Base-by-base conservation (phyloP, 2,888 invertebrate species). In the Xylocampa areola region DNA sequence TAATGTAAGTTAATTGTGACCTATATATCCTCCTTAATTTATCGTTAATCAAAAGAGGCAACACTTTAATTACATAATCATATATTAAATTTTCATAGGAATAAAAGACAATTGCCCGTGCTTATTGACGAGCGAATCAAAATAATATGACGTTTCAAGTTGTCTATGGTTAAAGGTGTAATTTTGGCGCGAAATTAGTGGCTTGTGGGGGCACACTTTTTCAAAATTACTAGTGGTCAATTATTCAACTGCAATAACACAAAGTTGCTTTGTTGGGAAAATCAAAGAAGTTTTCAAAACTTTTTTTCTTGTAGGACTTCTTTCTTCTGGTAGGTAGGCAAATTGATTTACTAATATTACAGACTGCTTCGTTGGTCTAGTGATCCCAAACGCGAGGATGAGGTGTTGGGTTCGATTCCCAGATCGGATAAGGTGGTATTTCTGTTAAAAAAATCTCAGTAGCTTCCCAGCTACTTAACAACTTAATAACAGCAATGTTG, bases 91-190 rank as follows among this genome's bases (percentile, higher is more conserved):
- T 57, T 58, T 41, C 37, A 35, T 16, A 27, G 29, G 25, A 50
- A 29, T 66, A 40, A 54, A 71, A 51, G 41, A 33, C 41, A 51
- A 66, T 36, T 54, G 16, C 37, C 23, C 2, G 5, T 43, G 51
- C 40, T 48, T 49, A 16, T 36, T 55, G 65, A 64, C 30, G 49
- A 47, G 27, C 45, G 35, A 55, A 47, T 68, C 72, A 64, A 68
- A 73, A 73, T 72, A 65, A 72, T 75, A 52, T 75, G 73, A 54
- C 51, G 36, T 68, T 50, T 44, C 23, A 19, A 11, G 16, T 47
- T 35, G 33, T 53, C 63, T 53, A 39, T 35, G 57, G 40, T 32
- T 27, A 8, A 14, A 23, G 36, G 63, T 54, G 44, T 69, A 68
- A 68, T 66, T 68, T 49, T 54, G n/a, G 27, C 33, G 36, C 40